A percentile compares a stretch with the other conserved stretches of the same genome.
Conservation (phyloP, 2,888 invertebrate species). For the Chaetoderma sp. region DNA sequence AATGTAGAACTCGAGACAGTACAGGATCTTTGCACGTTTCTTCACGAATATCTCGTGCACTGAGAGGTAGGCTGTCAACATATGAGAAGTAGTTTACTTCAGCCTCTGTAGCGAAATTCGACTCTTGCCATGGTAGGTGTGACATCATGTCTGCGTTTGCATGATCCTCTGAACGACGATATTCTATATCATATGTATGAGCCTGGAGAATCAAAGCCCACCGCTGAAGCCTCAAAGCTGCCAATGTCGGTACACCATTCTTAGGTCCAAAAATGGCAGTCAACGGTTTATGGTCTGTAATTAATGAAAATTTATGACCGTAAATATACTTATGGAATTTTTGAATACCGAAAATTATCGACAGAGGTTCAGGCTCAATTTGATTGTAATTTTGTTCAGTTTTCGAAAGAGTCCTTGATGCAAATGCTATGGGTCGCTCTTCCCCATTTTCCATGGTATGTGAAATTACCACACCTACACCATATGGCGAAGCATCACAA, state of each 20-base stretch:
- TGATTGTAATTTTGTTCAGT: constrained; percentile 62
- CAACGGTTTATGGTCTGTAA: constrained; percentile 68
- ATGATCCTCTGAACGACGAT: constrained; percentile 46
- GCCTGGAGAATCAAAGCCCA: constrained; percentile 56
- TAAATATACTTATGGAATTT: constrained; percentile 68
- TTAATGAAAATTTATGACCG: constrained; percentile 67
- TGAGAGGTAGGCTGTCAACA: constrained; percentile 30
- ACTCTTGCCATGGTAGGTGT: constrained; percentile 43
- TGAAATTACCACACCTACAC: constrained; percentile 48
- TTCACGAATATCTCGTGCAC: constrained; percentile 15
- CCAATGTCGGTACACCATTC: constrained; percentile 46
- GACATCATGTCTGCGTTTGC: constrained; percentile 62
- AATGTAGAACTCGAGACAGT: constrained; percentile 26
- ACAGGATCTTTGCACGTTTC: constrained; percentile 29
- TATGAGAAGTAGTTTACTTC: constrained; percentile 22
- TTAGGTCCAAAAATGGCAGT: constrained; percentile 62
- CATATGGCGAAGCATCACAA: constrained; percentile 61
- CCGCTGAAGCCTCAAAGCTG: constrained; percentile 52
- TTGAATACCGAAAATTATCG: constrained; percentile 65
- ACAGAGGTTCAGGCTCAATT: constrained; percentile 65
- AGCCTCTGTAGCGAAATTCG: constrained; percentile 2
- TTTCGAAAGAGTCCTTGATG: constrained; percentile 65
- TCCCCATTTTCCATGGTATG: constrained; percentile 56
- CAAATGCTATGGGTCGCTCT: constrained; percentile 68
- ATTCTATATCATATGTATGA: constrained; percentile 61